Conservation (phyloP, 53 echinoderm and acorn worm genomes). For the Temnopleurus reevesii region DNA sequence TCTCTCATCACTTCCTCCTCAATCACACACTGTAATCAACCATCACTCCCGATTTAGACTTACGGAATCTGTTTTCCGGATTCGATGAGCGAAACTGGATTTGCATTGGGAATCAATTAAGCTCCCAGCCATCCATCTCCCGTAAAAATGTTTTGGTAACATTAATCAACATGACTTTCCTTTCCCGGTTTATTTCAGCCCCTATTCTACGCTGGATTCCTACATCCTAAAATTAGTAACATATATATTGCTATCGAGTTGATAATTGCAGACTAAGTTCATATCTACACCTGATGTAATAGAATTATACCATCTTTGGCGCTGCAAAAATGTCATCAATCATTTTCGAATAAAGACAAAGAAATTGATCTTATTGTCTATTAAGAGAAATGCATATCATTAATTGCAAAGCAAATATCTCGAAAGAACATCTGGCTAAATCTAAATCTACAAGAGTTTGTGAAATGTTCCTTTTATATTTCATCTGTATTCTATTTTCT, state of each 20-base stretch:
- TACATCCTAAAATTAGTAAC: not conserved
- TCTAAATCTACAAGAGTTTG: too few relatives aligned
- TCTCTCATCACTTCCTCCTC: not conserved
- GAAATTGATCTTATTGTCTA: too few relatives aligned
- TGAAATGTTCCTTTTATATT: too few relatives aligned
- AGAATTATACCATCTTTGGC: too few relatives aligned
- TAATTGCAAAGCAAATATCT: too few relatives aligned
- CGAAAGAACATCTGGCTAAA: too few relatives aligned
- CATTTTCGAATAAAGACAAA: too few relatives aligned
- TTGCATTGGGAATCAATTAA: conserved; percentile 27
- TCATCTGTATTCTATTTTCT: too few relatives aligned
- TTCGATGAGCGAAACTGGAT: not conserved
- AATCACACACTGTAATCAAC: not conserved
- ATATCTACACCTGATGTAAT: not conserved
- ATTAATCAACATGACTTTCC: not conserved
- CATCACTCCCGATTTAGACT: not conserved
- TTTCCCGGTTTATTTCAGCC: not conserved
- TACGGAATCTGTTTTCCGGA: not conserved
- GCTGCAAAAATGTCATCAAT: too few relatives aligned
- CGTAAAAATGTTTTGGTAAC: not conserved
- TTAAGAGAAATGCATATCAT: too few relatives aligned
- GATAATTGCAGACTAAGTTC: not conserved
- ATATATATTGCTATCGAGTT: not conserved
- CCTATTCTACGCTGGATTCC: not conserved
- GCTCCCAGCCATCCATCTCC: not conserved